phyloP scores from a whole-genome alignment of 2,113 vertebrate genomes.

The Eptesicus fuscus region DNA sequence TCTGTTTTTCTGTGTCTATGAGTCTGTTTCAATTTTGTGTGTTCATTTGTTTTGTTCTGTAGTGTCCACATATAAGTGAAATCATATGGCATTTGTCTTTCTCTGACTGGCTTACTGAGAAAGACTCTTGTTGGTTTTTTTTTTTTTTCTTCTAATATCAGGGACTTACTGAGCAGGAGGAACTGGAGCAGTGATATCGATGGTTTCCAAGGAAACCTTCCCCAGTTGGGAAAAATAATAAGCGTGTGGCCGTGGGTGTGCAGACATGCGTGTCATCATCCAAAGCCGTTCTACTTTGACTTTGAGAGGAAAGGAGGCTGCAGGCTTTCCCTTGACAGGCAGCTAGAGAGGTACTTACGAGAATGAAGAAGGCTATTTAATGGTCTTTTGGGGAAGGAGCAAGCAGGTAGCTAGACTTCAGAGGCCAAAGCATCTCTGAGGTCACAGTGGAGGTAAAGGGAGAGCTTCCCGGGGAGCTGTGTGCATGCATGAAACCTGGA shows the following conservation, averaged over 20 bases:
- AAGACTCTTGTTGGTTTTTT: neutral
- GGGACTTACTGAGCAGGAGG: neutral
- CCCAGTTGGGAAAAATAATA: neutral
- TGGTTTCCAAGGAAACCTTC: constrained; percentile 53
- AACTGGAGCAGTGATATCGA: neutral
- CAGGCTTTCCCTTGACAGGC: neutral
- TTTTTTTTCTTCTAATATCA: neutral
- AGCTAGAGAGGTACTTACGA: neutral
- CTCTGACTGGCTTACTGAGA: neutral
- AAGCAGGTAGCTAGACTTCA: neutral
- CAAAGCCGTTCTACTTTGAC: neutral
- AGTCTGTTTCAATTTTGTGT: neutral
- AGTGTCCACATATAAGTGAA: neutral
- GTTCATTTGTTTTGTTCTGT: neutral
- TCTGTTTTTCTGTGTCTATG: neutral
- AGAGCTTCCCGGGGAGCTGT: neutral
- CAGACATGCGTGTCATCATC: neutral
- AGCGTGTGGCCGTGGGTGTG: neutral
- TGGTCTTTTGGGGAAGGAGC: neutral
- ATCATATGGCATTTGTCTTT: neutral
- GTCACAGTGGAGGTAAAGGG: neutral
- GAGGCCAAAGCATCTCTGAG: neutral
- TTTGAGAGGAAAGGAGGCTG: neutral
- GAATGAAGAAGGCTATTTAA: neutral
- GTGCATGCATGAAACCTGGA: rapidly evolving